phyloP scores from a whole-genome alignment of 2,113 vertebrate genomes.

The Pitta sordida region DNA sequence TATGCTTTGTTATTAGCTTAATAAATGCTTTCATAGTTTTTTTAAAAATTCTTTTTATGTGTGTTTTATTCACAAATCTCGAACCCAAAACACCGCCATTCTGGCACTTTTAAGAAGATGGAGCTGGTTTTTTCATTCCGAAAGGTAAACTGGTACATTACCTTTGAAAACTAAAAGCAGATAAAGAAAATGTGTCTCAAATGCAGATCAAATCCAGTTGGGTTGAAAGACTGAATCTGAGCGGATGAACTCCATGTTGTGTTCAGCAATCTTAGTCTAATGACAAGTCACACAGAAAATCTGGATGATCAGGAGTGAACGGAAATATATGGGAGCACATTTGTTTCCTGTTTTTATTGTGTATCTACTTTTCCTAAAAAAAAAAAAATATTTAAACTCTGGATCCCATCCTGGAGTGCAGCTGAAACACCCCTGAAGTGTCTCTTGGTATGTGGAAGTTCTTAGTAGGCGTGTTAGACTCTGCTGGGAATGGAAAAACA shows the following conservation, averaged over 20 bases:
- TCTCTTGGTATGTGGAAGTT: background rate
- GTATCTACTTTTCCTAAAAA: background rate
- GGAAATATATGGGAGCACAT: too few species aligned
- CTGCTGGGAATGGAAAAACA: background rate
- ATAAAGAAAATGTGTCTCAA: background rate
- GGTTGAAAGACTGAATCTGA: background rate
- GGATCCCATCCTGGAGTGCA: background rate
- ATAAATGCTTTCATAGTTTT: too few species aligned
- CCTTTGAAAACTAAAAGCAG: background rate
- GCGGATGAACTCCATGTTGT: background rate
- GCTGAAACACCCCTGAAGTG: background rate
- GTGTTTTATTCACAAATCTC: too few species aligned
- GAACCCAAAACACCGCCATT: too few species aligned
- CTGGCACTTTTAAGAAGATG: background rate
- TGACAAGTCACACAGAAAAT: background rate
- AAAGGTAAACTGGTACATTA: background rate
- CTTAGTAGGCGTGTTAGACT: background rate
- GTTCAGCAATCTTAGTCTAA: background rate
- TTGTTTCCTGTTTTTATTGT: background rate
- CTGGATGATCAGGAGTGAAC: background rate
- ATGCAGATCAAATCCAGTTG: background rate
- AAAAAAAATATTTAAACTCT: fast-evolving
- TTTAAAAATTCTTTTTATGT: too few species aligned
- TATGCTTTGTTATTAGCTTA: too few species aligned
- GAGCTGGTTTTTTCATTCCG: background rate